Evolutionary conservation across 2,888 invertebrate genomes (phyloP).

Genomic region (Lithophane ornitopus): DNA sequence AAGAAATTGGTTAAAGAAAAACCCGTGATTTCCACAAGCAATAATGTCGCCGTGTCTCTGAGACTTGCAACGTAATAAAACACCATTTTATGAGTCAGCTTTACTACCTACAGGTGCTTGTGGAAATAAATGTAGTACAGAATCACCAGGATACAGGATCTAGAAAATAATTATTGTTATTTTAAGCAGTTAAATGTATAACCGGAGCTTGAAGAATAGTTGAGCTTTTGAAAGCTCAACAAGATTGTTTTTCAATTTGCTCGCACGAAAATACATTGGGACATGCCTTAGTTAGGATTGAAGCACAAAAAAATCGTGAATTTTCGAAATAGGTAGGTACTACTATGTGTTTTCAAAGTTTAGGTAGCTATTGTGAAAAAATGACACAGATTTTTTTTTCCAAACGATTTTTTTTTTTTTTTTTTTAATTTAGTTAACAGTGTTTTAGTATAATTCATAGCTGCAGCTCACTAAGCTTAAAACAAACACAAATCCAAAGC

Average conservation of each 20-base stretch:
- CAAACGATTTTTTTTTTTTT: no score
- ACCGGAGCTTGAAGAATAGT: constrained; percentile 37
- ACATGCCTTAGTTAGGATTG: background rate
- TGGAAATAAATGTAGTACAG: constrained; percentile 24
- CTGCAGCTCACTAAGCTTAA: constrained; percentile 1
- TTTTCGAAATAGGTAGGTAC: background rate
- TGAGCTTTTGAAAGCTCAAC: background rate
- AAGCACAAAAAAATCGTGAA: background rate
- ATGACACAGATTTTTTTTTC: background rate
- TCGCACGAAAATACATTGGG: background rate
- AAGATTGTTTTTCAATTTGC: background rate
- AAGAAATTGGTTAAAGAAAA: background rate
- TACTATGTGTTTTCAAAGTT: background rate
- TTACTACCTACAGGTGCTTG: constrained; percentile 12
- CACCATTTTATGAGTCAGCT: constrained; percentile 43
- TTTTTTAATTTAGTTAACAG: no score
- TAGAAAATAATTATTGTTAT: constrained; percentile 39
- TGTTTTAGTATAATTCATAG: background rate
- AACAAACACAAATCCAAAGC: constrained; percentile 40
- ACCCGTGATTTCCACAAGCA: constrained; percentile 1
- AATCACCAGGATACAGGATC: constrained; percentile 54
- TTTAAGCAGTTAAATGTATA: constrained; percentile 7
- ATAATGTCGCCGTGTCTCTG: constrained; percentile 7
- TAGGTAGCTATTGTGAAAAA: background rate
- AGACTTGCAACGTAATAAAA: constrained; percentile 19